Conservation (phyloP, 2,888 invertebrate genomes). For the Drosophila nr. fundita region DNA sequence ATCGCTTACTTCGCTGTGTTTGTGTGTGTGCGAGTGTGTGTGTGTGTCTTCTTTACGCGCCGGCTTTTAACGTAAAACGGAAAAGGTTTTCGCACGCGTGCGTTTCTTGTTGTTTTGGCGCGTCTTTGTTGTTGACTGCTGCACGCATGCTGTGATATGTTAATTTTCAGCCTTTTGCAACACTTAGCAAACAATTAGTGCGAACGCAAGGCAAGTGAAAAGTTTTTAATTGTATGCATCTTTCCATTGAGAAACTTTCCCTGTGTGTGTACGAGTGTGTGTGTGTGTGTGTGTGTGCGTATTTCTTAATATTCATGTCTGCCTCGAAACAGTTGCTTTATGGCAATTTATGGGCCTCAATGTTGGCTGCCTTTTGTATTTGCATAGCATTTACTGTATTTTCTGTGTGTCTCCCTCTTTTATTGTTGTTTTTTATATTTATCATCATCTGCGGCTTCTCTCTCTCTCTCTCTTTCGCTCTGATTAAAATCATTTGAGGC, state of each 20-base stretch:
- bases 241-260: conserved; percentile 73
- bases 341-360: conserved; percentile 54
- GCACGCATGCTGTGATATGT: conserved; percentile 71
- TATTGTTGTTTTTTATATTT: conserved; percentile 14
- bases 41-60: conserved; percentile 41
- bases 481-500: conserved; percentile 71
- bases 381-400: conserved; percentile 39
- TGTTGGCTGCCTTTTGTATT: conserved; percentile 63
- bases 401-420: conserved; percentile 16
- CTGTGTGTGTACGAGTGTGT: conserved; percentile 7
- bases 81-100: conserved; percentile 14
- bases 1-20: conserved; percentile 25
- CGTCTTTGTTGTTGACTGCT: conserved; percentile 10
- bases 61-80: conserved; percentile 45
- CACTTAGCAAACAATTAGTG: conserved; percentile 74
- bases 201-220: conserved; percentile 67
- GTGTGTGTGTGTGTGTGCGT: conserved; percentile 13
- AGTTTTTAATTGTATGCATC: conserved; percentile 76
- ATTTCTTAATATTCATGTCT: conserved; percentile 66
- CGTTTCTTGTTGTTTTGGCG: neutral
- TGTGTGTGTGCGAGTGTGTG: neutral
- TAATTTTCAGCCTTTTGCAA: conserved; percentile 67
- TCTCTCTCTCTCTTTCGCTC: conserved; percentile 28
- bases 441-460: conserved; percentile 29
- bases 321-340: conserved; percentile 46